Evolutionary conservation across 2,888 invertebrate species (phyloP).

Genomic region (Tetragnatha montana): DNA sequence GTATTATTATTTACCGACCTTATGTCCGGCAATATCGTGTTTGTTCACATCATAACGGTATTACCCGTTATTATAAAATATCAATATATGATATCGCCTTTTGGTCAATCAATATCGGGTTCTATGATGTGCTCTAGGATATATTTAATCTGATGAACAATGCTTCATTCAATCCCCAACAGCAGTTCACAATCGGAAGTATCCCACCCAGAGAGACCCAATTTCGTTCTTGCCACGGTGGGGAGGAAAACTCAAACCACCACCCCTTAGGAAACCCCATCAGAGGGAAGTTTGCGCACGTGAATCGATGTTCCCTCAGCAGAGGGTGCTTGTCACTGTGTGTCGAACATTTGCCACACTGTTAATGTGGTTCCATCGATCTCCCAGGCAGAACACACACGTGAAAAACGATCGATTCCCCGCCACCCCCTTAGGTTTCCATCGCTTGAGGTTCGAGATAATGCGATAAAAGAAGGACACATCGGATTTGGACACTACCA

Average conservation of each 20-base stretch:
- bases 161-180: no score
- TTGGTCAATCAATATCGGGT: no score
- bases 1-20: no score
- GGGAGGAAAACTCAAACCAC: not conserved
- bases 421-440: not conserved
- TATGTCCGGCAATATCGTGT: no score
- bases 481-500: not conserved
- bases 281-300: not conserved
- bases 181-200: no score
- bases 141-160: no score
- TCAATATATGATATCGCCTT: no score
- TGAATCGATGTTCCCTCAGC: not conserved
- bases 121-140: no score
- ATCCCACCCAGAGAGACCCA: no score
- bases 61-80: no score
- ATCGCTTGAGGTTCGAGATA: not conserved
- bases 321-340: not conserved
- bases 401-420: not conserved
- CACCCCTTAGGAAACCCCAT: not conserved
- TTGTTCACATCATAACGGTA: no score
- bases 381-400: not conserved
- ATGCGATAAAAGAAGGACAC: not conserved
- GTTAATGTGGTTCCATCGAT: constrained; percentile 1
- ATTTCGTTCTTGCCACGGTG: not conserved
- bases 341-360: not conserved